Base-by-base conservation (phyloP, 1,140 invertebrate species). In the Popillia japonica region DNA sequence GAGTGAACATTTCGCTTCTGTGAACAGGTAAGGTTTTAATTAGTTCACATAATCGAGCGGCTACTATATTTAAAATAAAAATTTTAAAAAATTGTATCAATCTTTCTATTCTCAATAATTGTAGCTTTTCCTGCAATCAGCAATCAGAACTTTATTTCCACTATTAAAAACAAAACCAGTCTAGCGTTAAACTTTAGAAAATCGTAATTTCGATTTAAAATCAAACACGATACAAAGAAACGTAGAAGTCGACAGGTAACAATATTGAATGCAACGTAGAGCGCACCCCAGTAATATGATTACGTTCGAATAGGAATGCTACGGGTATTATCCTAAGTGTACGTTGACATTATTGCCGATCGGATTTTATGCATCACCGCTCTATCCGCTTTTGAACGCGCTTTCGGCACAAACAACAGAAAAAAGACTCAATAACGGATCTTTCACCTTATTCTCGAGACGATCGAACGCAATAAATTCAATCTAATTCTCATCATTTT, bases 401-500 rank as follows among this genome's bases (percentile, higher is more conserved):
- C 61, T 4, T 64, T 64, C 61, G 61, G 22, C 44, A n/a, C 44
- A 27, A 22, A 17, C 61, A 20, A 64, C 61, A 23, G n/a, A 64
- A 64, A 64, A 64, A 64, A 23, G n/a, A 2, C 61, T 11, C 6
- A 48, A 48, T 48, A 64, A 64, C 17, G 17, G 61, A 64, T 64
- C 61, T 64, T 27, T 64, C 61, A 22, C 61, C 17, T 64, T 64
- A 22, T 22, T 27, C 11, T 20, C 61, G 61, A n/a, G n/a, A n/a
- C 61, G 61, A 3, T 64, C 61, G 61, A 64, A 64, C 61, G 61
- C 23, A 27, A 64, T 64, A 64, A 64, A 64, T 64, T 64, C 22
- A 64, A 64, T 64, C 61, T 20, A 64, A 64, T 64, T 64, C 23
- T 27, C 3, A 20, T 64, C 17, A 64, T 64, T 64, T 64, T 64